phyloP scores from a whole-genome alignment of 1,140 invertebrate species.

The Calephelis virginiensis region DNA sequence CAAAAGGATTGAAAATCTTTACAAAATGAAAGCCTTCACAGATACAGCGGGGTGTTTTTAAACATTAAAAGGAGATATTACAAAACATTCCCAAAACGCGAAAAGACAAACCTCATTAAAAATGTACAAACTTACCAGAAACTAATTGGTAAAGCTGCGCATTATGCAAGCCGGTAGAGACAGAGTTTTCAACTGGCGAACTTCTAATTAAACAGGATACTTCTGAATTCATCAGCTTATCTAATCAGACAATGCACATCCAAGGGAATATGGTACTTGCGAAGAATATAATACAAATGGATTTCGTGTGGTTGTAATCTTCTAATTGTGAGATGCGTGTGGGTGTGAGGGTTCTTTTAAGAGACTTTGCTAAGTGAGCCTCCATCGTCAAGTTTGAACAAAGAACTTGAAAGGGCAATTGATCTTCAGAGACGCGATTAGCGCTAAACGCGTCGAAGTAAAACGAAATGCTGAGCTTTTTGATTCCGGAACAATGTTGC shows the following conservation, averaged over 20 bases:
- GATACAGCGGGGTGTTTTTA: too few species aligned
- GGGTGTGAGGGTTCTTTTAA: slow-evolving; percentile 43
- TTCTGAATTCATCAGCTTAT: slow-evolving; percentile 45
- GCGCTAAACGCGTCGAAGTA: slow-evolving; percentile 54
- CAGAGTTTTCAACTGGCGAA: slow-evolving; percentile 47
- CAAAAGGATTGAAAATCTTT: too few species aligned
- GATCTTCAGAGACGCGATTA: slow-evolving; percentile 66
- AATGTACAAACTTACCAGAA: slow-evolving; percentile 64
- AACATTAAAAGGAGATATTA: not conserved
- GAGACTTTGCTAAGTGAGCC: slow-evolving; percentile 59
- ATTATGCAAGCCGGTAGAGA: slow-evolving; percentile 48
- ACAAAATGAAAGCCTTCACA: too few species aligned
- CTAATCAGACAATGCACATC: slow-evolving; percentile 40
- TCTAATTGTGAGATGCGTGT: slow-evolving; percentile 41
- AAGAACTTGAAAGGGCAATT: slow-evolving; percentile 65
- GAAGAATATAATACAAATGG: slow-evolving; percentile 35
- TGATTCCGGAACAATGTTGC: slow-evolving; percentile 32
- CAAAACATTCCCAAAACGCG: slow-evolving; percentile 32
- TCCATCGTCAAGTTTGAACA: slow-evolving; percentile 60
- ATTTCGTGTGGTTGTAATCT: slow-evolving; percentile 39
- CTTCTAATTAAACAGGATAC: slow-evolving; percentile 55
- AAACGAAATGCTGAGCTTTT: slow-evolving; percentile 40
- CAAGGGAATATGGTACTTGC: slow-evolving; percentile 36
- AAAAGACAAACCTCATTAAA: slow-evolving; percentile 66
- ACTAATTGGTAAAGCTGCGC: slow-evolving; percentile 57